Conservation (phyloP, 2,797 vertebrate species). For the Parauchenoglanis punctatus region DNA sequence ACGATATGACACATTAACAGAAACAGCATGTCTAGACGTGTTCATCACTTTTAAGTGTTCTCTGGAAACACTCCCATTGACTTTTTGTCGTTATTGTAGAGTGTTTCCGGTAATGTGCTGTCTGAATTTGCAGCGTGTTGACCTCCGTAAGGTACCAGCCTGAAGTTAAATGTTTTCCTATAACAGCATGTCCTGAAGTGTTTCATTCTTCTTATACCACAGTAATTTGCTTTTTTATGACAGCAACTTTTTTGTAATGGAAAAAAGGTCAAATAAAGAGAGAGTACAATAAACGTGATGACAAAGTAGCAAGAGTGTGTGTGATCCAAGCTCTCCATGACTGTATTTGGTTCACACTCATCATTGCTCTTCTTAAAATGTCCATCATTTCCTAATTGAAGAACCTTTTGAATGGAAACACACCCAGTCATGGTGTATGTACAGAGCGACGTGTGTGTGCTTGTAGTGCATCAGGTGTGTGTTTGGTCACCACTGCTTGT, state of each 20-base stretch:
- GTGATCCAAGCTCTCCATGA: not conserved
- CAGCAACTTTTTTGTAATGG: not conserved
- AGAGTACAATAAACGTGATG: not conserved
- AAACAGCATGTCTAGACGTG: too few species aligned
- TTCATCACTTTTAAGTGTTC: too few species aligned
- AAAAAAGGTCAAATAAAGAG: not conserved
- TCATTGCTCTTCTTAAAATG: not conserved
- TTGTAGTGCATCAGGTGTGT: conserved; percentile 15
- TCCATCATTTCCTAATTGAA: not conserved
- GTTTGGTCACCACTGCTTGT: not conserved
- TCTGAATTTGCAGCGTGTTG: too few species aligned
- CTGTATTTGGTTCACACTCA: not conserved
- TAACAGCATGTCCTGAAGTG: not conserved
- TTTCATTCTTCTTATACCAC: not conserved
- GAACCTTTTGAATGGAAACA: conserved; percentile 2
- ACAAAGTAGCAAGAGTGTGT: not conserved
- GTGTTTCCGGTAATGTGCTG: too few species aligned
- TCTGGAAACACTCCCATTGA: too few species aligned
- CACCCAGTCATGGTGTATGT: conserved; percentile 17
- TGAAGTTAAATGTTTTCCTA: not conserved
- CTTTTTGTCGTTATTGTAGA: too few species aligned
- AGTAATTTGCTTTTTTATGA: too few species aligned
- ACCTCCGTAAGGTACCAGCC: not conserved
- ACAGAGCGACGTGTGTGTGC: conserved; percentile 15
- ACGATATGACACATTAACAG: too few species aligned